phyloP scores from a whole-genome alignment of 2,888 invertebrate genomes.

The Galerucella calmariensis region DNA sequence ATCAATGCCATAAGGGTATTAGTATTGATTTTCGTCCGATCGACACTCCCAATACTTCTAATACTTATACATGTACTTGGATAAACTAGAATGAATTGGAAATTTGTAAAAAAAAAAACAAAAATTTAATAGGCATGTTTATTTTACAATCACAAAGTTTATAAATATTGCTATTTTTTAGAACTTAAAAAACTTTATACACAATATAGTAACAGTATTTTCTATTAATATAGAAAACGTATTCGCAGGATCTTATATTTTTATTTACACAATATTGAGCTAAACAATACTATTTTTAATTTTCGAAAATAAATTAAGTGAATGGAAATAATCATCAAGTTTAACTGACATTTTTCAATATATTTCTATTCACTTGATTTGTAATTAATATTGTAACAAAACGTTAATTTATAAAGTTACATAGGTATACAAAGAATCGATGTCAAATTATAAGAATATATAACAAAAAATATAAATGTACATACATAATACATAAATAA shows the following conservation, averaged over 20 bases:
- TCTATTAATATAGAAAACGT: conserved; percentile 63
- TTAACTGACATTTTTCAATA: conserved; percentile 26
- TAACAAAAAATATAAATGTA: conserved; percentile 31
- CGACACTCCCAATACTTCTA: too few species aligned
- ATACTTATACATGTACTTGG: too few species aligned
- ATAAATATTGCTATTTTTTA: conserved; percentile 66
- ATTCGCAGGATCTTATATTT: conserved; percentile 58
- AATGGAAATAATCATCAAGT: conserved; percentile 1
- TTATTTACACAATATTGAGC: conserved; percentile 64
- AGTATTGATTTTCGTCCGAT: too few species aligned
- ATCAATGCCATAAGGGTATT: too few species aligned
- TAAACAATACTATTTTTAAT: conserved; percentile 48
- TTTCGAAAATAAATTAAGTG: background rate
- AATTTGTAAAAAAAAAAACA: conserved; percentile 26
- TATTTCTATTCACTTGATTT: background rate
- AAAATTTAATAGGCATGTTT: conserved; percentile 55
- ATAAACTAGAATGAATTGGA: background rate
- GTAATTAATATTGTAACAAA: conserved; percentile 41
- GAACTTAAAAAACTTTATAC: conserved; percentile 64
- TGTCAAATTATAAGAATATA: conserved; percentile 26
- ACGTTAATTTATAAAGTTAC: conserved; percentile 25
- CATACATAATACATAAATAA: conserved; percentile 50
- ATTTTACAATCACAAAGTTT: conserved; percentile 66
- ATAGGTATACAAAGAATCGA: conserved; percentile 38
- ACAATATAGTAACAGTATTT: conserved; percentile 64